Conservation (phyloP, 2,797 vertebrate species). For the Echeneis naucrates region DNA sequence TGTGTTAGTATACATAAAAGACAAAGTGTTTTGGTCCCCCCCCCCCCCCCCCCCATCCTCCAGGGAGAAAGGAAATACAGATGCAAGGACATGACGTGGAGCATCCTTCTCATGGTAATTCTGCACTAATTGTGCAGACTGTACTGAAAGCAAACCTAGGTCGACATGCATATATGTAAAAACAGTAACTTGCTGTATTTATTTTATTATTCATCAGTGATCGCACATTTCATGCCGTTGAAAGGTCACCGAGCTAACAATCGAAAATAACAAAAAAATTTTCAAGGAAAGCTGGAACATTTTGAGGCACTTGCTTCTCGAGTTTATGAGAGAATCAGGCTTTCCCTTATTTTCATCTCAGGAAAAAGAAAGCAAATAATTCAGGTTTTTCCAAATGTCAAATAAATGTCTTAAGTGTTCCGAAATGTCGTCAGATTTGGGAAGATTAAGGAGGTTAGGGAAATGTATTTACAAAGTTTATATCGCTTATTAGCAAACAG, state of each 20-base stretch:
- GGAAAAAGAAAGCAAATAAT: no score
- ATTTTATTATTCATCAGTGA: conserved; percentile 1
- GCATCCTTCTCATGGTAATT: conserved; percentile 7
- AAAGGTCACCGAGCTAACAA: conserved; percentile 27
- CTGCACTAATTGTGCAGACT: not conserved
- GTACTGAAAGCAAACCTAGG: not conserved
- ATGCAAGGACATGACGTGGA: conserved; percentile 28
- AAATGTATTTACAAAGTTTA: no score
- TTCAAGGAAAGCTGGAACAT: no score
- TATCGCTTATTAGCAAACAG: not conserved
- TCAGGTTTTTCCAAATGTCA: no score
- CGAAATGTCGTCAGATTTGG: no score
- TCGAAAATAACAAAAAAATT: not conserved
- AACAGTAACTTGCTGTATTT: not conserved
- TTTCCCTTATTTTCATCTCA: no score
- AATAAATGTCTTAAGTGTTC: no score
- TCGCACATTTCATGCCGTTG: conserved; percentile 3
- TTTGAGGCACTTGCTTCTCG: no score
- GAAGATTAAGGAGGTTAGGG: no score
- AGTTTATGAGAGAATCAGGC: no score
- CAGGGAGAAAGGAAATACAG: conserved; percentile 32
- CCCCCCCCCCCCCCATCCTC: conserved; percentile 24
- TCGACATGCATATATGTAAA: not conserved
- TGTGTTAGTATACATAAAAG: conserved; percentile 18
- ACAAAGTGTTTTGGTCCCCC: no score